Conservation (phyloP, 1,140 invertebrate species). For the Drosophila sproati region DNA sequence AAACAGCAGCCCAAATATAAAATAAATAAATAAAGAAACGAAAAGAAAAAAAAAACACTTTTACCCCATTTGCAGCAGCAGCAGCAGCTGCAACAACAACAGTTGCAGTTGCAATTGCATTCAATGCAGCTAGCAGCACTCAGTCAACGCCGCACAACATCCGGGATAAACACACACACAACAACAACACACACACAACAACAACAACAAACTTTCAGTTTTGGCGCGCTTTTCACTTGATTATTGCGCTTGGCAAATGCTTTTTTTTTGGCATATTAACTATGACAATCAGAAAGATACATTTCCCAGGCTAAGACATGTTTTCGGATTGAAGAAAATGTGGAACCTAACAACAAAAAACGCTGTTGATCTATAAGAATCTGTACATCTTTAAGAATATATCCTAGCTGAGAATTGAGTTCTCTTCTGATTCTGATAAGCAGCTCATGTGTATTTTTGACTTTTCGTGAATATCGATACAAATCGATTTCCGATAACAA, state of each 20-base stretch:
- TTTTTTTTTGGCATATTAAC: neutral
- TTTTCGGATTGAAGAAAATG: neutral
- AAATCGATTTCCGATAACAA: no score
- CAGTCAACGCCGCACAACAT: constrained; percentile 36
- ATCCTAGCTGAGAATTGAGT: no score
- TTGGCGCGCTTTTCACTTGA: constrained; percentile 34
- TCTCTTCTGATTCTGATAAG: no score
- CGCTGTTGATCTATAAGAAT: no score
- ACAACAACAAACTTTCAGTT: constrained; percentile 8
- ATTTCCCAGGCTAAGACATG: neutral
- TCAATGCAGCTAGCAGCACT: constrained; percentile 22
- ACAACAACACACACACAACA: constrained; percentile 4
- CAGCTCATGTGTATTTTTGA: no score
- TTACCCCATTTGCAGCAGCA: constrained; percentile 41
- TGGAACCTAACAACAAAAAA: no score
- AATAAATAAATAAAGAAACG: neutral
- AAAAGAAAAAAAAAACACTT: constrained; percentile 14
- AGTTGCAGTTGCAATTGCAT: constrained; percentile 25
- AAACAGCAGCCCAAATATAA: constrained; percentile 19
- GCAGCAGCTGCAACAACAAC: constrained; percentile 21
- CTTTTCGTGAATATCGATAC: no score
- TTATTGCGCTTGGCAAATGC: neutral
- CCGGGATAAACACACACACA: constrained; percentile 33
- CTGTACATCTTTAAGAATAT: no score
- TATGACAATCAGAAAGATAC: neutral